Base-by-base conservation (phyloP, 2,113 vertebrate genomes). In the Brachirus orientalis region DNA sequence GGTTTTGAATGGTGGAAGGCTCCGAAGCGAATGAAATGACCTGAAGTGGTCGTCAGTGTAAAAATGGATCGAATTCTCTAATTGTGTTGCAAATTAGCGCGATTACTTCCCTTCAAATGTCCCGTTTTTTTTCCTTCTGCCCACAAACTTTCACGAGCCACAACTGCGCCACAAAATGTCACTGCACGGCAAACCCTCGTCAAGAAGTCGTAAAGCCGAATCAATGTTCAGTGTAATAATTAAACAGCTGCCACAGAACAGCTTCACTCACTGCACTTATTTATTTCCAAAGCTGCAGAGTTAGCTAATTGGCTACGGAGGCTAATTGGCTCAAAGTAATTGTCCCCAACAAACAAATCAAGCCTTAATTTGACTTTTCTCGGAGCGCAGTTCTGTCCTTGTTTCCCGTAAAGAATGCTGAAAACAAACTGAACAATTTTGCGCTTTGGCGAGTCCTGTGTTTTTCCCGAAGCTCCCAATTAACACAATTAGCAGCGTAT, bases 241-340 rank as follows among this genome's bases (percentile, higher is more conserved):
- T 43, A 41, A 41, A 68, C 53, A 77, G 52, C 62, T 77, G 54
- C 51, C 7, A n/a, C 7, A 44, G 28, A 53, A 53, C 46, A 35
- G 56, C 46, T 80, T 54, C 51, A 70, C 16, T 48, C 45, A 58
- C 47, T 8, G 13, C 55, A 37, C 13, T 28, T 28, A 28, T 28
- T 28, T 28, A 47, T 66, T 78, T 54, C 20, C 37, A 53, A 56
- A 65, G 66, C 11, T 14, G 56, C 8, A 61, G 35, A 52, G 36
- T 28, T 28, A 28, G 13, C 45, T 80, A 80, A 84, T 77, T 77
- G 63, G 70, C 54, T 47, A 44, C n/a, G 22, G 63, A 11, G n/a
- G 28, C 36, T 69, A 77, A 80, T 71, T 80, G 73, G 53, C 62
- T 19, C 16, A 19, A 63, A 71, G 54, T 80, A 80, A 80, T 75